Base-by-base conservation (phyloP, 2,797 vertebrate species). In the Potorous gilbertii region DNA sequence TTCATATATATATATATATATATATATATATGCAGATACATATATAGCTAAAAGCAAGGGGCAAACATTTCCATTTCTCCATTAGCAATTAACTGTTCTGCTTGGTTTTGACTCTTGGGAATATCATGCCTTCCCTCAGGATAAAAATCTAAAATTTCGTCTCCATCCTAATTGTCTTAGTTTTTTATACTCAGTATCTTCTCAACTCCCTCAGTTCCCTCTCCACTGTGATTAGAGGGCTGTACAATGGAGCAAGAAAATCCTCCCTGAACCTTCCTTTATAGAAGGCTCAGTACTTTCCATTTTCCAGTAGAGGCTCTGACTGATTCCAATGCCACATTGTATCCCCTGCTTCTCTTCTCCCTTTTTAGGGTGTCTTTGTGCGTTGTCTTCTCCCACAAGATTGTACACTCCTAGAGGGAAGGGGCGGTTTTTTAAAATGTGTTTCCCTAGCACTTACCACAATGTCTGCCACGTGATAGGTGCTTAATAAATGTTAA, bases 1-100 rank as follows among this genome's bases (percentile, higher is more conserved):
- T 52, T 52, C 21, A 16, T 1, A 16, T 5, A 16, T 18, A 16
- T 21, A 16, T 55, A 16, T 4, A 55, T 55, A 55, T 4, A 55
- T 18, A 18, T 3, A 55, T 16, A 95, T 91, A 55, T 18, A 34
- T 11, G 50, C 0, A 59, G 18, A 94, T 55, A 40, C 1, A 21
- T 91, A 90, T 13, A 74, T 91, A 21, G 11, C 3, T 95, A 74
- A 54, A 96, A 56, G 4, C 56, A 90, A 96, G 91, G 28, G 27
- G 28, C 57, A 90, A 12, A 14, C 0, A 27, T 56, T 59, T 59
- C 57, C 59, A 62, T 34, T 13, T 34, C 31, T 62, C 59, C 3
- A 34, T 62, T 62, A 14, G 34, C 59, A 62, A 34, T 62, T 62
- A 62, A 12, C 31, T 62, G 4, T 12, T 34, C 31, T 34, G 29